Percentiles rank a stretch among this genome's conserved stretches.
These are phyloP conservation scores for Clusia tigrina DNA, from an alignment of 2,888 invertebrate species.

Conservation along the genomic window DNA sequence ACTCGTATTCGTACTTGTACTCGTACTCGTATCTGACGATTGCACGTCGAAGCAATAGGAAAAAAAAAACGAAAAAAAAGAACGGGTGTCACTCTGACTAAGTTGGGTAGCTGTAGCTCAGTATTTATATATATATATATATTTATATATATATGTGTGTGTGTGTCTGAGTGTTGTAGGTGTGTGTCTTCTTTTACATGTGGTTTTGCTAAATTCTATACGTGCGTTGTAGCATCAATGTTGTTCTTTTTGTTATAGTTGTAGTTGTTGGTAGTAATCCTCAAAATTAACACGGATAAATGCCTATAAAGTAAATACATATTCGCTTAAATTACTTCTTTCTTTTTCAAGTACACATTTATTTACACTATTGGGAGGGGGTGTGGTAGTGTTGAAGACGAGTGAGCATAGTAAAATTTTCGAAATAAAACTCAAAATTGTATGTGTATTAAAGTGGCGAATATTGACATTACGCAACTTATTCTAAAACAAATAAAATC, in stretches of 20 bases:
- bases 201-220: slow-evolving; percentile 54
- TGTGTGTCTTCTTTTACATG: slow-evolving; percentile 44
- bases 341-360: neutral
- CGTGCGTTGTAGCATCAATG: slow-evolving; percentile 23
- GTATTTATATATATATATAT: slow-evolving; percentile 25
- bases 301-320: slow-evolving; percentile 60
- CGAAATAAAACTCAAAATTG: no score
- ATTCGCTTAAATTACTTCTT: neutral
- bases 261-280: slow-evolving; percentile 44
- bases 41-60: no score
- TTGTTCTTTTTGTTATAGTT: slow-evolving; percentile 1
- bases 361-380: no score
- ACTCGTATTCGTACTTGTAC: no score
- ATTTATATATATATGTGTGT: slow-evolving; percentile 27
- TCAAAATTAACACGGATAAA: slow-evolving; percentile 66
- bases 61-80: no score
- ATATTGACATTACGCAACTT: no score
- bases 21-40: no score
- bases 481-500: no score
- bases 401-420: no score
- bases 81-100: no score
- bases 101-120: neutral
- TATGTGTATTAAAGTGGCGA: no score
- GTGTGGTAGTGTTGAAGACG: no score
- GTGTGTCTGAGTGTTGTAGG: slow-evolving; percentile 4